These are phyloP conservation scores for Zosterops pallidus DNA, from an alignment of 2,113 vertebrate genomes.

Conservation along the genomic window DNA sequence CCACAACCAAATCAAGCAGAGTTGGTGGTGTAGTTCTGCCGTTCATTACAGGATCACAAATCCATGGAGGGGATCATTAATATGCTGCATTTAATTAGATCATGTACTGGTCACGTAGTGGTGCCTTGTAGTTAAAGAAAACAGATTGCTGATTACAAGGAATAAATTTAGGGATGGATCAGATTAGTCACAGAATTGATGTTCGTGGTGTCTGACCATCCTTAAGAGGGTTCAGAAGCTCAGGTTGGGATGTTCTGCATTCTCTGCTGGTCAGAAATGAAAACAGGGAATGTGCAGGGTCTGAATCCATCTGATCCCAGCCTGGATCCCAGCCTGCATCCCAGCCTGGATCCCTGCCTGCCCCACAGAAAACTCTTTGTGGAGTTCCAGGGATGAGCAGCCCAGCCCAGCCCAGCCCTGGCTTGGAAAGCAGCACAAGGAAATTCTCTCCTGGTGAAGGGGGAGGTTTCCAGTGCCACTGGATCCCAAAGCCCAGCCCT, in stretches of 20 bases:
- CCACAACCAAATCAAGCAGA: neutral
- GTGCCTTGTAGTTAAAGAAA: neutral
- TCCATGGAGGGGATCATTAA: neutral
- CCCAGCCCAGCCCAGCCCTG: neutral
- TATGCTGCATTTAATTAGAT: conserved; percentile 11
- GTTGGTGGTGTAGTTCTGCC: neutral
- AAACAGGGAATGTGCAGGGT: neutral
- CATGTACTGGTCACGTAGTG: neutral
- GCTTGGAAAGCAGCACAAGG: neutral
- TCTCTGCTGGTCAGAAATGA: neutral
- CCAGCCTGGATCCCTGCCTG: neutral
- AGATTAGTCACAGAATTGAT: neutral
- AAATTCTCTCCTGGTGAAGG: too few species aligned
- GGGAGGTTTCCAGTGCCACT: neutral
- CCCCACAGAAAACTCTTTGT: neutral
- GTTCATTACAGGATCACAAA: neutral
- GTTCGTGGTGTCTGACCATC: neutral
- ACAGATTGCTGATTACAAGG: neutral
- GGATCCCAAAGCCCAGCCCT: neutral
- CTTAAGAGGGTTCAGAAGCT: neutral
- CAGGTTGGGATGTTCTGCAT: neutral
- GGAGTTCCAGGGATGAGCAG: neutral
- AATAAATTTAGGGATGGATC: neutral
- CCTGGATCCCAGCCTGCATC: neutral
- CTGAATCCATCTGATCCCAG: neutral